These are phyloP conservation scores for Oryctes rhinoceros DNA, from an alignment of 1,140 invertebrate species.

Conservation along the genomic window DNA sequence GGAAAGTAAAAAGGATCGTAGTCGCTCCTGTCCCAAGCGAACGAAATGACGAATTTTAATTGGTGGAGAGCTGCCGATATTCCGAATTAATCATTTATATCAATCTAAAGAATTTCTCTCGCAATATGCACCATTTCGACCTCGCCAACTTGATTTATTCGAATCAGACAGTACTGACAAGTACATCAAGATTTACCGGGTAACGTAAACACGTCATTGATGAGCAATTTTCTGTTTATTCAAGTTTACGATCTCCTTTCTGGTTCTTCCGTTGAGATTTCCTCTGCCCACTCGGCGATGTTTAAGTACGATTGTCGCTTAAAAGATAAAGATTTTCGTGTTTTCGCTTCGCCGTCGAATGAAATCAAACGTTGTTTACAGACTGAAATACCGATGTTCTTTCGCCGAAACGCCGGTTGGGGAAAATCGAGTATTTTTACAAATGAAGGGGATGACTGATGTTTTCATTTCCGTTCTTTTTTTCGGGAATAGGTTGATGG, in stretches of 20 bases:
- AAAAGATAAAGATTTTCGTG: background rate
- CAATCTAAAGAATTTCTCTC: background rate
- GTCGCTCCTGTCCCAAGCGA: no score
- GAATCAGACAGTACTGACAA: background rate
- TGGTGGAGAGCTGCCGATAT: no score
- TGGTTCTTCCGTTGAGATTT: background rate
- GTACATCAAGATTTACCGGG: background rate
- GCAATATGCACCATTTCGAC: background rate
- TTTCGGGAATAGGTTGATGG: background rate
- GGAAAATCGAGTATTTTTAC: background rate
- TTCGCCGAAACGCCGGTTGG: background rate
- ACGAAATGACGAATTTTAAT: no score
- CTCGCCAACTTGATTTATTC: background rate
- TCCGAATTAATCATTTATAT: no score
- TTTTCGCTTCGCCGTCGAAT: background rate
- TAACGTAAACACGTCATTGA: slow-evolving; percentile 12
- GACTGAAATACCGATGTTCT: background rate
- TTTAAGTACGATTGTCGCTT: background rate
- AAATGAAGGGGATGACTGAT: background rate
- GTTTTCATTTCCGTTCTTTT: background rate
- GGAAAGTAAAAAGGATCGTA: no score
- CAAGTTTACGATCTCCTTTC: background rate
- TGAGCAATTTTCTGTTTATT: background rate
- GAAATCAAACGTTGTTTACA: background rate
- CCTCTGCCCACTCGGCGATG: background rate